phyloP scores from a whole-genome alignment of 2,797 vertebrate genomes.

The Ataeniobius toweri region DNA sequence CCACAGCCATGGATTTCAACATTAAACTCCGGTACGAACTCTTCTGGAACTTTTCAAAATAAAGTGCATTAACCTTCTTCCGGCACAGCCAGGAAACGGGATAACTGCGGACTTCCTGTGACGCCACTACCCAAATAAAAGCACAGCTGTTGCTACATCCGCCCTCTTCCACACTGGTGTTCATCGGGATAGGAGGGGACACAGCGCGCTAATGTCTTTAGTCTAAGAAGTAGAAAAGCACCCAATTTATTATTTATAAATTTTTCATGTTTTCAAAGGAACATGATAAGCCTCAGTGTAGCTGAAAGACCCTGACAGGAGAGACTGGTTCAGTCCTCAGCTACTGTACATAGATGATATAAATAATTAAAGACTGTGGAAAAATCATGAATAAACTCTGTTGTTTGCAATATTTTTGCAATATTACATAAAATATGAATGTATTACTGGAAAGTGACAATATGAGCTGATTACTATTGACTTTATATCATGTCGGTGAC shows the following conservation, averaged over 20 bases:
- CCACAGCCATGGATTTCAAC: no score
- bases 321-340: not conserved
- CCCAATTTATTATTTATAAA: not conserved
- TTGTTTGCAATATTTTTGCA: not conserved
- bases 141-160: no score
- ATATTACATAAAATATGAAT: not conserved
- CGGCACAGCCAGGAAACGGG: no score
- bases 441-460: not conserved
- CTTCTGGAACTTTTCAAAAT: no score
- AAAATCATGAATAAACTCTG: not conserved
- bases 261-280: not conserved
- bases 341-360: not conserved
- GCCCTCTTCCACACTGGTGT: no score
- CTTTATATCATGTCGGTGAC: not conserved
- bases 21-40: no score
- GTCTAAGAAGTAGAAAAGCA: not conserved
- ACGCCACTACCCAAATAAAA: no score
- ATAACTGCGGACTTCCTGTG: no score
- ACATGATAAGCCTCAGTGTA: not conserved
- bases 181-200: no score
- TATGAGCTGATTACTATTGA: not conserved
- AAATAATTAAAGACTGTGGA: not conserved
- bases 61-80: no score
- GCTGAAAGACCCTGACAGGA: not conserved
- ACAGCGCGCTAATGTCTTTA: no score